Conservation (phyloP, 2,113 vertebrate genomes). For the Dendrocopos noguchii region DNA sequence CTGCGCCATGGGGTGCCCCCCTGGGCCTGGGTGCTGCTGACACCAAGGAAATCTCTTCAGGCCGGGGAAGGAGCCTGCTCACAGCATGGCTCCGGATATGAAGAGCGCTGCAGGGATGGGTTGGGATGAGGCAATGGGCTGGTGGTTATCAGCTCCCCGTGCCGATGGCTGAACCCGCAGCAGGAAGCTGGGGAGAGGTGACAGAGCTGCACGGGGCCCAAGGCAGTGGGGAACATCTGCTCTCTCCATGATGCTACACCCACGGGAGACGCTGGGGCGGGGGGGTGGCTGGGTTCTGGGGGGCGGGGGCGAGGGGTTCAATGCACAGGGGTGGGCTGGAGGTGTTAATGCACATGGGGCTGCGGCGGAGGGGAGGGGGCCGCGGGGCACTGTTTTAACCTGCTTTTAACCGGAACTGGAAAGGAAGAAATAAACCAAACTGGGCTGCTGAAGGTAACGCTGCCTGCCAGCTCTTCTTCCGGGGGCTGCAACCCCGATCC, state of each 20-base stretch:
- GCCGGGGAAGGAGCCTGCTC: not conserved
- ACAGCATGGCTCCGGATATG: fast-evolving
- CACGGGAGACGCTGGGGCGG: not conserved
- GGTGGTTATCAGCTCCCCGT: not conserved
- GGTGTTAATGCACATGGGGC: not conserved
- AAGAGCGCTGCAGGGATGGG: not conserved
- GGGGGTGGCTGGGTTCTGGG: not conserved
- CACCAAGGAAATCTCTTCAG: not conserved
- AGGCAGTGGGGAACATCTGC: not conserved
- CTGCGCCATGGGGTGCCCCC: not conserved
- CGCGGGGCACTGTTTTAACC: not conserved
- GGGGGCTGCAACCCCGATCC: not conserved
- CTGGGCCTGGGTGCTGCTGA: not conserved
- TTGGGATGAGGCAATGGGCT: not conserved
- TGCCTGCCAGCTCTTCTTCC: not conserved
- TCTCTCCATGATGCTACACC: fast-evolving
- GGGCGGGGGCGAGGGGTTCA: not conserved
- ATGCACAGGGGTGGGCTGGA: not conserved
- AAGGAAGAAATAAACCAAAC: slow-evolving; percentile 21
- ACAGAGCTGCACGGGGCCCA: not conserved
- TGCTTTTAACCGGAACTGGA: not conserved
- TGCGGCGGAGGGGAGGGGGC: not conserved
- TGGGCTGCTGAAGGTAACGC: fast-evolving
- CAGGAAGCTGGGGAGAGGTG: not conserved
- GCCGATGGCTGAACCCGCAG: not conserved